Evolutionary conservation across 2,113 vertebrate genomes (phyloP).

Genomic region (Cyphotilapia sp.): DNA sequence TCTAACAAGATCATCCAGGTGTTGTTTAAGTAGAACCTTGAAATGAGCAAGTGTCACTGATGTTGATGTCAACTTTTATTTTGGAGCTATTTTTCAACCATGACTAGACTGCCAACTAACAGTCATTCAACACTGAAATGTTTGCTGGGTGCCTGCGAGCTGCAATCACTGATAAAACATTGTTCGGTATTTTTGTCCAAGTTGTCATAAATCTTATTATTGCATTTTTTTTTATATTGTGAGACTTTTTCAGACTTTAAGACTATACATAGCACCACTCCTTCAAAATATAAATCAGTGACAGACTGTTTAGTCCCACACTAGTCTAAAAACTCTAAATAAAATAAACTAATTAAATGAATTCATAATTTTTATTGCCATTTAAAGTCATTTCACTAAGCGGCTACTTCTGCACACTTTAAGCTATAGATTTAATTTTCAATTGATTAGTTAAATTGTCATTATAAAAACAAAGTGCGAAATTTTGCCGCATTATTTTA

Average conservation of each 20-base stretch:
- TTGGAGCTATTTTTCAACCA: neutral
- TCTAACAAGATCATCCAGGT: neutral
- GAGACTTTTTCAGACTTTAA: neutral
- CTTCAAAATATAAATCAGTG: neutral
- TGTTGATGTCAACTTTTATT: neutral
- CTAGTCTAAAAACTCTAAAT: neutral
- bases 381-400: neutral
- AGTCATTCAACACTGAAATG: neutral
- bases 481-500: neutral
- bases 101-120: neutral
- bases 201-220: neutral
- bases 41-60: neutral
- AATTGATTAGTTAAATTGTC: neutral
- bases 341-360: fast-evolving
- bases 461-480: neutral
- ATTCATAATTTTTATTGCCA: neutral
- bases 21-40: neutral
- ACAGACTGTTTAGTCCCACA: neutral
- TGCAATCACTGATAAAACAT: neutral
- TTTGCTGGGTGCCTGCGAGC: neutral
- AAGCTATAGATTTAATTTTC: neutral
- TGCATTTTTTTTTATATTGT: neutral
- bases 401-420: neutral
- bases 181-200: neutral
- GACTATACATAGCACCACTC: neutral